Evolutionary conservation across 2,888 invertebrate genomes (phyloP).

Genomic region (Phyllotreta striolata): DNA sequence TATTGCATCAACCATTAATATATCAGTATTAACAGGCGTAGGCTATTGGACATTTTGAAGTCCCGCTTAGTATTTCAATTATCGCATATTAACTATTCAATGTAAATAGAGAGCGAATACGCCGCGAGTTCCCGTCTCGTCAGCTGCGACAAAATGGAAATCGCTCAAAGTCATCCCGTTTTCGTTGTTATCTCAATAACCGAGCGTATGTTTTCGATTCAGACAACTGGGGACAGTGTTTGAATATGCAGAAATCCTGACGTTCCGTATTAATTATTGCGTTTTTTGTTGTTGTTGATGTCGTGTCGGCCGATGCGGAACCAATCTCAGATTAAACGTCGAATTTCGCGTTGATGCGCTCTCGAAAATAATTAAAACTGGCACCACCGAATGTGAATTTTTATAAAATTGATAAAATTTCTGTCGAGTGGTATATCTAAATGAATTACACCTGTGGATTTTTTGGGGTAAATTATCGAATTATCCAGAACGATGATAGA

Average conservation of each 20-base stretch:
- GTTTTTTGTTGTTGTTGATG: too few relatives aligned
- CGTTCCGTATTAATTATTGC: constrained; percentile 25
- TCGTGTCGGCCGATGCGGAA: too few relatives aligned
- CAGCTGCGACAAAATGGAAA: constrained; percentile 24
- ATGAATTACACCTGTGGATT: too few relatives aligned
- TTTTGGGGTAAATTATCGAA: too few relatives aligned
- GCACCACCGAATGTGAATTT: too few relatives aligned
- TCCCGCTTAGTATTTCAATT: background rate
- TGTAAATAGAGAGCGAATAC: background rate
- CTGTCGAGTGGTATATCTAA: too few relatives aligned
- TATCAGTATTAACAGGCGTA: background rate
- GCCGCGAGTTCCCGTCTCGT: background rate
- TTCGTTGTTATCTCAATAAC: constrained; percentile 24
- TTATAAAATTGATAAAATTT: too few relatives aligned
- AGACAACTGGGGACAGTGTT: constrained; percentile 8
- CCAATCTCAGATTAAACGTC: too few relatives aligned
- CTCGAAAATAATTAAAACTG: too few relatives aligned
- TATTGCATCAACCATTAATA: background rate
- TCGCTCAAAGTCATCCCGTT: constrained; percentile 25
- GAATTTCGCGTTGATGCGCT: too few relatives aligned
- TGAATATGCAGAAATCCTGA: constrained; percentile 26
- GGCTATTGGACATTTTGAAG: background rate
- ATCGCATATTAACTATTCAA: constrained; percentile 3
- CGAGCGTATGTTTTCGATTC: constrained; percentile 28
- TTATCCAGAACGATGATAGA: too few relatives aligned